A percentile compares a stretch with the other conserved stretches of the same genome.
Conservation (phyloP, 23 tunicate genomes). For the Styela clava region DNA sequence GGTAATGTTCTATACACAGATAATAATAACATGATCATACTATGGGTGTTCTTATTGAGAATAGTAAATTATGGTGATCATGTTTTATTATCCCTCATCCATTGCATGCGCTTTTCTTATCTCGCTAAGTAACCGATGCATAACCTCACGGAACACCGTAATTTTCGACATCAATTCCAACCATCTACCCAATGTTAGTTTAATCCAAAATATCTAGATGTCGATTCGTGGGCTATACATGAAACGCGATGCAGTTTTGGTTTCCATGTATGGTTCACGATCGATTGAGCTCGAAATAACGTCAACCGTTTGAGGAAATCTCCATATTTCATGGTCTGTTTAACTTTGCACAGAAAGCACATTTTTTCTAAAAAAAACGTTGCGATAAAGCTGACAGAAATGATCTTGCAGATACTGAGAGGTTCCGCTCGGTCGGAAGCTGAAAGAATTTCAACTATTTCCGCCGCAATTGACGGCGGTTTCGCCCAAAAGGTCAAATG, state of each 20-base stretch:
- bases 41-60: too few species aligned
- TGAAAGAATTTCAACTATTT: not conserved
- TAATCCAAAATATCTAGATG: too few species aligned
- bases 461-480: not conserved
- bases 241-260: too few species aligned
- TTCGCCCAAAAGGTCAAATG: not conserved
- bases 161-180: too few species aligned
- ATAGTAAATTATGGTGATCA: too few species aligned
- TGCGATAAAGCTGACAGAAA: not conserved
- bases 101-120: not conserved
- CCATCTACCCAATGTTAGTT: too few species aligned
- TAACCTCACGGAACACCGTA: not conserved
- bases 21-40: too few species aligned
- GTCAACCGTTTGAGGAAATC: too few species aligned
- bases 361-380: not conserved
- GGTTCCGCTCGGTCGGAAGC: not conserved
- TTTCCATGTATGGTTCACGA: too few species aligned
- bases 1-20: too few species aligned
- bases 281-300: too few species aligned
- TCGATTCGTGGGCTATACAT: too few species aligned
- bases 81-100: not conserved
- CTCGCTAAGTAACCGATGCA: not conserved
- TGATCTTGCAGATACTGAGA: not conserved
- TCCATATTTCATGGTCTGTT: not conserved
- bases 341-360: not conserved